Evolutionary conservation across 1,140 invertebrate species (phyloP), one percentile per base, ranked within the genome.

Genomic region (Musca domestica): DNA sequence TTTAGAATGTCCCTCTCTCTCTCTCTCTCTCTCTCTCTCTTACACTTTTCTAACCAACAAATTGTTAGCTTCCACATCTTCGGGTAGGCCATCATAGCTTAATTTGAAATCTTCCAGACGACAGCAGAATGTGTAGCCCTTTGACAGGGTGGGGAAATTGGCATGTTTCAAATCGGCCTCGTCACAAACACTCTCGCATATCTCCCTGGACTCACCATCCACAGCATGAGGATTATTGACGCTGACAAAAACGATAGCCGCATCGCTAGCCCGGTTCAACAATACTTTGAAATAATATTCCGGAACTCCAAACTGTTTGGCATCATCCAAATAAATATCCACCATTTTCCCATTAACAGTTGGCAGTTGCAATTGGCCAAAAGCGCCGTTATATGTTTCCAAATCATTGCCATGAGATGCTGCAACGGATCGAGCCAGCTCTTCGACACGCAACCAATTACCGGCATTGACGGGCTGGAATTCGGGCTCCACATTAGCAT

Each of bases 401-500:
- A 85, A 71, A 20, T 73, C 71, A 34, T 73, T 52, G 2, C 71
- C 34, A 30, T 71, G 61, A 1, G 27, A 14, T 12, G 47, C 67
- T 0, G 83, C 80, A 17, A 76, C 23, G 9, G 74, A 73, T 56
- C 84, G 71, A 0, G 83, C 74, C 5, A 72, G 68, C 5, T 69
- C 72, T 76, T 87, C 86, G 0, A 86, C 64, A 15, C 66, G 69
- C n/a, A 81, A 73, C 86, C 85, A 87, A 69, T 85, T 85, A 14
- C 83, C 85, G 19, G 71, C 76, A 69, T 86, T 86, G 0, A 86
- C 23, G 15, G 64, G 64, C 22, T 85, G 85, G 84, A 85, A 88
- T 73, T 87, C 85, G 5, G 86, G 87, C 19, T 80, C 77, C 0
- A 74, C 81, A 72, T 88, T 88, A 15, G 85, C 70, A 70, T 84